Conservation (phyloP, 2,888 invertebrate species). For the Acronicta aceris region DNA sequence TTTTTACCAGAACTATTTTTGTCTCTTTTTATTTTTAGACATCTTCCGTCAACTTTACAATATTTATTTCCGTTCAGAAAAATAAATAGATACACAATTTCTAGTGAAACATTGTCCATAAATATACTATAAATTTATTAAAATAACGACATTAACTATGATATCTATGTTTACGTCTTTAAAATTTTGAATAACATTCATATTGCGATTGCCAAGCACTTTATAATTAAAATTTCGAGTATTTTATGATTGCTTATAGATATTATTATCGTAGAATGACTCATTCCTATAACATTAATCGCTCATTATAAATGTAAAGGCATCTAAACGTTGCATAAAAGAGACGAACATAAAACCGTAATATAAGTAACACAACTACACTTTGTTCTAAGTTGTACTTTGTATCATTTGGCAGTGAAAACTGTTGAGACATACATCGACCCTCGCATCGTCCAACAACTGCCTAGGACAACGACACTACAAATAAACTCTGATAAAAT, state of each 20-base stretch:
- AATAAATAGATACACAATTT: slow-evolving; percentile 69
- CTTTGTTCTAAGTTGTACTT: slow-evolving; percentile 79
- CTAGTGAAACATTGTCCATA: slow-evolving; percentile 72
- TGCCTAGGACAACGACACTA: slow-evolving; percentile 61
- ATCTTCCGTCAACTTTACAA: slow-evolving; percentile 70
- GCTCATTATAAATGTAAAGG: slow-evolving; percentile 57
- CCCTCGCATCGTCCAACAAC: slow-evolving; percentile 52
- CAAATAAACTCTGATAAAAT: slow-evolving; percentile 68
- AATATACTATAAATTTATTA: slow-evolving; percentile 73
- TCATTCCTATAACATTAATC: slow-evolving; percentile 33
- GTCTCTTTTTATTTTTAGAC: slow-evolving; percentile 66
- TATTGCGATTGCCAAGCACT: slow-evolving; percentile 46
- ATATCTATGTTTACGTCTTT: slow-evolving; percentile 72
- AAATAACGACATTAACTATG: slow-evolving; percentile 73
- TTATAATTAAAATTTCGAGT: slow-evolving; percentile 46
- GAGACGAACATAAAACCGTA: slow-evolving; percentile 61
- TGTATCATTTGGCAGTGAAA: slow-evolving; percentile 83
- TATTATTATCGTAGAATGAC: slow-evolving; percentile 39
- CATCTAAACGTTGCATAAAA: slow-evolving; percentile 60
- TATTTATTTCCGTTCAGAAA: slow-evolving; percentile 76
- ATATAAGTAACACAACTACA: slow-evolving; percentile 60
- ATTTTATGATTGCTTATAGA: slow-evolving; percentile 42
- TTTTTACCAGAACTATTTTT: slow-evolving; percentile 75
- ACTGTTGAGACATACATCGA: slow-evolving; percentile 62
- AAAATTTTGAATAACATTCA: slow-evolving; percentile 57